A percentile compares a stretch with the other conserved stretches of the same genome.
These are phyloP conservation scores for Oscheius sp. DNA, from an alignment of 2,888 invertebrate genomes.

Conservation along the genomic window DNA sequence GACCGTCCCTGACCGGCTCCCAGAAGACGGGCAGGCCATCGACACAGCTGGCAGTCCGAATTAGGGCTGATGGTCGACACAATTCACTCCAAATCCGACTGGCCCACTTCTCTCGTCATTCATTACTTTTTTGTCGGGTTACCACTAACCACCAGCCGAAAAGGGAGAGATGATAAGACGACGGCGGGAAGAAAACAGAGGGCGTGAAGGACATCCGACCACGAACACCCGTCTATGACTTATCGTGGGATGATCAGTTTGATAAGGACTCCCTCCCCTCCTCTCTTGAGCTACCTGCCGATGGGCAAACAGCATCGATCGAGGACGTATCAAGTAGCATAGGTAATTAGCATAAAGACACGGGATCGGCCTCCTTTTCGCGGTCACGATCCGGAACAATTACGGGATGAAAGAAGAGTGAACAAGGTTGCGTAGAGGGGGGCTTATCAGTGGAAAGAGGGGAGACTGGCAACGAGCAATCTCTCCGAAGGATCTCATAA, in stretches of 20 bases:
- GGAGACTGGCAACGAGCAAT: too few relatives aligned
- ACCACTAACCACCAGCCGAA: neutral
- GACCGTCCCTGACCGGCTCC: constrained; percentile 11
- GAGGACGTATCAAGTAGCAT: neutral
- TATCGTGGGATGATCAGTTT: neutral
- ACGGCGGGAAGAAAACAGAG: neutral
- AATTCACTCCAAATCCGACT: neutral
- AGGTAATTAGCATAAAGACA: constrained; percentile 26
- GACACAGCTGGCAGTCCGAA: constrained; percentile 14
- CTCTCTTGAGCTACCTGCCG: neutral
- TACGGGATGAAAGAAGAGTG: constrained; percentile 7
- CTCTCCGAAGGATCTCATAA: constrained; percentile 7
- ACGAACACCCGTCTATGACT: neutral
- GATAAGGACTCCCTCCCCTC: constrained; percentile 3
- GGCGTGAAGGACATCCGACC: too few relatives aligned
- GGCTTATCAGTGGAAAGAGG: neutral
- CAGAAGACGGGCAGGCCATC: neutral
- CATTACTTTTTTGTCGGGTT: constrained; percentile 13
- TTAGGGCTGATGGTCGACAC: constrained; percentile 11
- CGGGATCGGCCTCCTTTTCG: constrained; percentile 26
- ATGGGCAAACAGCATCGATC: constrained; percentile 14
- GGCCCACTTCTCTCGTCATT: neutral
- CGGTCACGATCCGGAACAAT: constrained; percentile 21
- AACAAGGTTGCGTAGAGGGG: neutral
- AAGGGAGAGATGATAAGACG: neutral